Evolutionary conservation across 2,888 invertebrate genomes (phyloP).

Genomic region (Cotesia congregata): DNA sequence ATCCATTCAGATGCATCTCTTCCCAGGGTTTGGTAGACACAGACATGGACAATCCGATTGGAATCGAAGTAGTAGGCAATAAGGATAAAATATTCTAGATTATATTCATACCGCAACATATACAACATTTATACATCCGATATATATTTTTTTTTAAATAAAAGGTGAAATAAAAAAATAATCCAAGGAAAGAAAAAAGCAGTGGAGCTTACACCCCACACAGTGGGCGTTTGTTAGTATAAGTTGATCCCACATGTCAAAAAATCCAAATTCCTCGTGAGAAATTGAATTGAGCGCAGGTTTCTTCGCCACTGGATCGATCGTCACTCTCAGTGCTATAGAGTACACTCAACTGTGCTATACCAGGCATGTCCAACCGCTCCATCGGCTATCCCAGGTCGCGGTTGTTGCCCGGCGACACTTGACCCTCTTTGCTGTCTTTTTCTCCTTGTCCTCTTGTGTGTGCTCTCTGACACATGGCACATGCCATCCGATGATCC

Average conservation of each 20-base stretch:
- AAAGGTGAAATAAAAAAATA: neutral
- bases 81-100: slow-evolving; percentile 18
- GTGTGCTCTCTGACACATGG: slow-evolving; percentile 25
- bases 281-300: slow-evolving; percentile 35
- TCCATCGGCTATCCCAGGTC: slow-evolving; percentile 37
- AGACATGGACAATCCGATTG: slow-evolving; percentile 22
- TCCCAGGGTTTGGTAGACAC: neutral
- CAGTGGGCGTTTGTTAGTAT: neutral
- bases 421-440: slow-evolving; percentile 27
- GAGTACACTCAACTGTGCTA: neutral
- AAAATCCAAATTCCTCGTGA: slow-evolving; percentile 26
- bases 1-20: slow-evolving; percentile 20
- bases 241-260: slow-evolving; percentile 8
- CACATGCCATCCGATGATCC: slow-evolving; percentile 22
- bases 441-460: slow-evolving; percentile 22
- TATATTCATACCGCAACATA: slow-evolving; percentile 17
- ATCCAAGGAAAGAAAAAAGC: neutral
- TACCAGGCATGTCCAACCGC: slow-evolving; percentile 36
- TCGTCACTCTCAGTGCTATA: slow-evolving; percentile 26
- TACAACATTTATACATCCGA: slow-evolving; percentile 4
- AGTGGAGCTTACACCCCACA: neutral
- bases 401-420: slow-evolving; percentile 39
- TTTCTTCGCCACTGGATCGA: slow-evolving; percentile 34
- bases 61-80: slow-evolving; percentile 13
- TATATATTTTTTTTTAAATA: neutral